A percentile compares a stretch with the other conserved stretches of the same genome.
Conservation (phyloP, 2,888 invertebrate genomes). For the Pristionchus maxplancki region DNA sequence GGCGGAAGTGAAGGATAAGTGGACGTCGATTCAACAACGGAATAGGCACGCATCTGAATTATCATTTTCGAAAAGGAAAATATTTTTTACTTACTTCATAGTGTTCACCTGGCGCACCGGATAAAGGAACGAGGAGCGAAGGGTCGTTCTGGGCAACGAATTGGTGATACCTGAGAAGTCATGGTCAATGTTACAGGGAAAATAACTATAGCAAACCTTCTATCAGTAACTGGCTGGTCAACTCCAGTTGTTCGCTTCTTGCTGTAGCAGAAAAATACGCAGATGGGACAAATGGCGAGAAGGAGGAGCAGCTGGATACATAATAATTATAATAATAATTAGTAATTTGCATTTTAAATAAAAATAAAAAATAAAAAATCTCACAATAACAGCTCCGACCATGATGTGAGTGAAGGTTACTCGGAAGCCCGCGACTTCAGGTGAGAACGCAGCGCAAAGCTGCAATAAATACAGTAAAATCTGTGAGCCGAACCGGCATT, state of each 20-base stretch:
- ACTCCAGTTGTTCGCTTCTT: neutral
- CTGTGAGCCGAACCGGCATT: neutral
- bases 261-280: conserved; percentile 23
- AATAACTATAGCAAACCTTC: conserved; percentile 16
- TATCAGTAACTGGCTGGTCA: neutral
- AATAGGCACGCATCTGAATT: conserved; percentile 7
- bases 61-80: too few relatives aligned
- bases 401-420: conserved; percentile 40
- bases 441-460: conserved; percentile 18
- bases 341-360: neutral
- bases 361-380: neutral
- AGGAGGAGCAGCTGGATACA: conserved; percentile 7
- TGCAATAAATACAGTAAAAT: neutral
- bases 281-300: conserved; percentile 8
- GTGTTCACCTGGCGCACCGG: neutral
- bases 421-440: neutral
- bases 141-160: neutral
- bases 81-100: neutral
- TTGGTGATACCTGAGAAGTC: neutral
- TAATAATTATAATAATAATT: too few relatives aligned
- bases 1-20: conserved; percentile 50
- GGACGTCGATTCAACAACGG: conserved; percentile 40
- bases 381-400: conserved; percentile 8
- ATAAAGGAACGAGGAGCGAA: conserved; percentile 7
- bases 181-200: neutral